Conservation (phyloP, 2,888 invertebrate species). For the Amphipoea oculea region DNA sequence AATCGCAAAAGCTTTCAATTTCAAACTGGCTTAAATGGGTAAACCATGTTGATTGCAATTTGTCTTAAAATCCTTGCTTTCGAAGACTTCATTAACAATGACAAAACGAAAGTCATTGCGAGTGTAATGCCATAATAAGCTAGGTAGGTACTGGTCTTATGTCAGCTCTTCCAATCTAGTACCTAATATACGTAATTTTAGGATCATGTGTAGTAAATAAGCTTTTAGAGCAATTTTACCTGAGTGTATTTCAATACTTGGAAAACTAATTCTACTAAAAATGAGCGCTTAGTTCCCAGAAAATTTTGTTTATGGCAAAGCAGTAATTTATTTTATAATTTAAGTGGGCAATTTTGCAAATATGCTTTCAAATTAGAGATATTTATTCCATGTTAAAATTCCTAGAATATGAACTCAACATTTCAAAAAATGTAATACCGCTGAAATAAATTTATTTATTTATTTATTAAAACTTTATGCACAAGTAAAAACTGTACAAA, state of each 20-base stretch:
- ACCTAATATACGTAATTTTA: not conserved
- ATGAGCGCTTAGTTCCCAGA: not conserved
- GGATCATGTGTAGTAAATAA: not conserved
- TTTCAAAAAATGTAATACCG: not conserved
- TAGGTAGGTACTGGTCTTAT: not conserved
- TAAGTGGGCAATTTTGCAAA: not conserved
- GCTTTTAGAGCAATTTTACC: not conserved
- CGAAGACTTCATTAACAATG: not conserved
- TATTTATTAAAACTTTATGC: too few species aligned
- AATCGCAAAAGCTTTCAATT: not conserved
- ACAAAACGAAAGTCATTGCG: not conserved
- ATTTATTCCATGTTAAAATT: not conserved
- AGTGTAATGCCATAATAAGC: not conserved
- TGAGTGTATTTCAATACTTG: not conserved
- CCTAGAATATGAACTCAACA: not conserved
- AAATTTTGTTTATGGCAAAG: not conserved
- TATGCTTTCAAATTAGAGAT: slow-evolving; percentile 9
- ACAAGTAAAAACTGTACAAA: too few species aligned
- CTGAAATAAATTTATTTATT: too few species aligned
- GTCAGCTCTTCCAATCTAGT: not conserved
- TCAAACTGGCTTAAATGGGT: not conserved
- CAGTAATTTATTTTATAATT: slow-evolving; percentile 12
- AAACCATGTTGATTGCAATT: not conserved
- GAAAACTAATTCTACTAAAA: not conserved
- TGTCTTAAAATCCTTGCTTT: not conserved